Evolutionary conservation across 2,113 vertebrate species (phyloP), one percentile per base, ranked within the genome.

Genomic region (Furnarius figulus): DNA sequence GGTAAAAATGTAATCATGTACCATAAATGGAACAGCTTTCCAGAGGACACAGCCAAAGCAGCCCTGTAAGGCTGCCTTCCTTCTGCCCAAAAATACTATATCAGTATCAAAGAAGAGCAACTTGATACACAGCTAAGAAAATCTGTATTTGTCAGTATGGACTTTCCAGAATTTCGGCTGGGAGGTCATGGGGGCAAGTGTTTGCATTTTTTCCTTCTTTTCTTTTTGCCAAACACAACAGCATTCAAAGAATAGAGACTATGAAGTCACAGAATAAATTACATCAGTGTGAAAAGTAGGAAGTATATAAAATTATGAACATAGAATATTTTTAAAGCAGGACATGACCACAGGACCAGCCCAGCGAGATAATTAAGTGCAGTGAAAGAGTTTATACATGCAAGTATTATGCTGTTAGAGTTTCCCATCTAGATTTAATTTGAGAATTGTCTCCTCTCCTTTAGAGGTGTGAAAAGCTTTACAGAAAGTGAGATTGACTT

Each of bases 1-100:
- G 74, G 72, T 63, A 93, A 91, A 91, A 97, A 91, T 65, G 85
- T 83, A 95, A 95, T 70, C 67, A 83, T 1, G 8, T 58, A 22
- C 46, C 63, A 55, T 55, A 88, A 49, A 90, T 40, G 68, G 74
- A 90, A 63, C 46, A 84, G 62, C 78, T 67, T 90, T 91, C 59
- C 70, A 92, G 31, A 71, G 70, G 52, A 70, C 37, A 49, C 21
- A 87, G 90, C 20, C 65, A 83, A 85, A 95, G 58, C 58, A 79
- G 31, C 27, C 9, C 58, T 52, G 44, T 19, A 74, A 61, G 50
- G 37, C 81, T 91, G 53, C 52, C 81, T 62, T 56, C 44, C 25
- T 40, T 73, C 56, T 68, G 44, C 58, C 85, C 85, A 58, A 52
- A 92, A 96, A 83, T 37, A 28, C 44, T 30, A 3, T 33, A 61